These are phyloP conservation scores for Dyspetes luteomarginatus DNA, from an alignment of 2,888 invertebrate species.

Conservation along the genomic window DNA sequence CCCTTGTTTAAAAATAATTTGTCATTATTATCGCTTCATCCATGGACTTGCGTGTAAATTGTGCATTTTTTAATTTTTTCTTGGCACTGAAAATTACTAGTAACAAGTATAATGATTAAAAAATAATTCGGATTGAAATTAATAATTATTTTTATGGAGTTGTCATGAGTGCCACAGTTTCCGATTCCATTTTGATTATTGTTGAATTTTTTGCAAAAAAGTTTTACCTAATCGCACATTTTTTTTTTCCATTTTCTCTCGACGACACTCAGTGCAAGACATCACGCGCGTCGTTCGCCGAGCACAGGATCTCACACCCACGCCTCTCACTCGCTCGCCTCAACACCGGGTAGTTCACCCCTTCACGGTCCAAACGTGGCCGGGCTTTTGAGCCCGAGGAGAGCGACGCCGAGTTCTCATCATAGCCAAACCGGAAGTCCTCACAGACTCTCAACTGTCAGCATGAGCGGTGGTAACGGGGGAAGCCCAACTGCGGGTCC, in stretches of 20 bases:
- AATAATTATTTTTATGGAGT: too few relatives aligned
- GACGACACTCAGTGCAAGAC: conserved; percentile 79
- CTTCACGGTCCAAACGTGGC: conserved; percentile 78
- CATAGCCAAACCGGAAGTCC: conserved; percentile 74
- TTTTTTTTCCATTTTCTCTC: conserved; percentile 14
- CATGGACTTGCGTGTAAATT: too few relatives aligned
- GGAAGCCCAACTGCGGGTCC: conserved; percentile 67
- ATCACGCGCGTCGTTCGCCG: conserved; percentile 79
- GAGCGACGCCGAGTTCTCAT: conserved; percentile 77
- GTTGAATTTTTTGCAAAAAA: too few relatives aligned
- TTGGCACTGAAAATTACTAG: too few relatives aligned
- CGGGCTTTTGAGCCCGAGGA: conserved; percentile 78
- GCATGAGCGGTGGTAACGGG: conserved; percentile 75
- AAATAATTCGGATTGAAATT: too few relatives aligned
- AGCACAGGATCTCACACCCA: conserved; percentile 79
- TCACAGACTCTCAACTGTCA: conserved; percentile 74
- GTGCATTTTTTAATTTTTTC: too few relatives aligned
- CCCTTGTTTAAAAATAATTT: too few relatives aligned
- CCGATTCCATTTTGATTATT: too few relatives aligned
- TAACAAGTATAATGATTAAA: too few relatives aligned
- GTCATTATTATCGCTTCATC: too few relatives aligned
- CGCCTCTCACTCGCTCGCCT: conserved; percentile 77
- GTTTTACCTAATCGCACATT: too few relatives aligned
- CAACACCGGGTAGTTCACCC: conserved; percentile 79
- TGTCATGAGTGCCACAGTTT: too few relatives aligned